Base-by-base conservation (phyloP, 2,888 invertebrate genomes). In the Aquatica leii region DNA sequence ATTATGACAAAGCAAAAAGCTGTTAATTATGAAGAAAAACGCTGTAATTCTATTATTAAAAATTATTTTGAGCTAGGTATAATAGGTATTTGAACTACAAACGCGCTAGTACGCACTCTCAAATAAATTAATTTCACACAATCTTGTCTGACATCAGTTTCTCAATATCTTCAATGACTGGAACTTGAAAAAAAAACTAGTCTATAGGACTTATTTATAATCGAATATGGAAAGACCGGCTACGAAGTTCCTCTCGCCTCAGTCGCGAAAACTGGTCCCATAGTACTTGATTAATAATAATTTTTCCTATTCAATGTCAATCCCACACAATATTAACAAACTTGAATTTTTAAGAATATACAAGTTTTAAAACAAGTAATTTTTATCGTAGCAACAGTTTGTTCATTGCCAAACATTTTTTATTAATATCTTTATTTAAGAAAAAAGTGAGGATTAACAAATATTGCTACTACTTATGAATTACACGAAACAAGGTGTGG, bases 171-270 rank as follows among this genome's bases (percentile, higher is more conserved):
- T 64, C 18, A 46, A 46, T 46, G 46, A 17, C 17, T 46, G 46
- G 24, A 46, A 46, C 46, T 46, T 46, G 20, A 46, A 20, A 18
- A 46, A 46, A 43, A 43, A 43, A 46, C 46, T 46, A 46, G 46
- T 46, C 46, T 46, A 46, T 46, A 62, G 60, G 64, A 67, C 65
- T 62, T 61, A 71, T 72, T 72, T 72, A 71, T 72, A 68, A 69
- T 59, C 66, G 68, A 70, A 72, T 72, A 72, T 70, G 72, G 72
- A 63, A 72, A 72, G 72, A 72, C 72, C 68, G 68, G 71, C 62
- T 69, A 55, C 64, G 59, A 18, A 57, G 57, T 48, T 54, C 55
- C 57, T 64, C 59, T 64, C 64, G 64, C 64, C 64, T 64, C 51
- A 55, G 55, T 55, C 53, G 59, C 56, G 59, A 59, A 64, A 64